Conservation (phyloP, 2,888 invertebrate species). For the Leucozona laternaria region DNA sequence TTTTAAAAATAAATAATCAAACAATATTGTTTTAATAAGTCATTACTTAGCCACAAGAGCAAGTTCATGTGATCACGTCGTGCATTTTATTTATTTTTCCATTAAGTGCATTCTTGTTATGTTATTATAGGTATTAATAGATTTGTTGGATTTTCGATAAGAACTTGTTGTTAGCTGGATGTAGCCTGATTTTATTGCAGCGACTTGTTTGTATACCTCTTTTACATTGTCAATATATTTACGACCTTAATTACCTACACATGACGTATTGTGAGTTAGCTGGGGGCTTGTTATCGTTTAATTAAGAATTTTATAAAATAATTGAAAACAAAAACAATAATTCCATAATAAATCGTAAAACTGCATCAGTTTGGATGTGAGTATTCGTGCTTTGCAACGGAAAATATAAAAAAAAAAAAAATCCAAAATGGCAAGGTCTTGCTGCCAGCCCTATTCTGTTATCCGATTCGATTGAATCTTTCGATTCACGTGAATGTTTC, state of each 20-base stretch:
- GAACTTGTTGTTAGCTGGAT: slow-evolving; percentile 23
- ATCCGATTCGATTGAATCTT: too few relatives aligned
- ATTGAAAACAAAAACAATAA: slow-evolving; percentile 29
- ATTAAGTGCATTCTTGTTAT: background rate
- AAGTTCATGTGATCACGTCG: background rate
- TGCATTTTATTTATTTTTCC: background rate
- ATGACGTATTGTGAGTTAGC: slow-evolving; percentile 35
- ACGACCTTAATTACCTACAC: slow-evolving; percentile 10
- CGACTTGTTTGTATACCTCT: background rate
- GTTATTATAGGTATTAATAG: too few relatives aligned
- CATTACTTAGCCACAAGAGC: background rate
- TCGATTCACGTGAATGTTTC: too few relatives aligned
- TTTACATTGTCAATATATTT: slow-evolving; percentile 6
- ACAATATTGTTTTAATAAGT: too few relatives aligned
- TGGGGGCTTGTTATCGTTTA: slow-evolving; percentile 54
- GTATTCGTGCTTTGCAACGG: too few relatives aligned
- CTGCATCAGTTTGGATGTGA: too few relatives aligned
- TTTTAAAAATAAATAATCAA: too few relatives aligned
- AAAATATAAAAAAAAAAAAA: too few relatives aligned
- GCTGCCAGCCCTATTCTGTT: too few relatives aligned
- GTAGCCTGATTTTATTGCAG: slow-evolving; percentile 1
- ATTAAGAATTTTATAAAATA: slow-evolving; percentile 3
- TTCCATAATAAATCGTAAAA: background rate
- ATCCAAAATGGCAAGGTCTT: too few relatives aligned
- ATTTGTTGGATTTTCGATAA: slow-evolving; percentile 8